phyloP scores from a whole-genome alignment of 2,888 invertebrate genomes.

The Ormyrus rosae region DNA sequence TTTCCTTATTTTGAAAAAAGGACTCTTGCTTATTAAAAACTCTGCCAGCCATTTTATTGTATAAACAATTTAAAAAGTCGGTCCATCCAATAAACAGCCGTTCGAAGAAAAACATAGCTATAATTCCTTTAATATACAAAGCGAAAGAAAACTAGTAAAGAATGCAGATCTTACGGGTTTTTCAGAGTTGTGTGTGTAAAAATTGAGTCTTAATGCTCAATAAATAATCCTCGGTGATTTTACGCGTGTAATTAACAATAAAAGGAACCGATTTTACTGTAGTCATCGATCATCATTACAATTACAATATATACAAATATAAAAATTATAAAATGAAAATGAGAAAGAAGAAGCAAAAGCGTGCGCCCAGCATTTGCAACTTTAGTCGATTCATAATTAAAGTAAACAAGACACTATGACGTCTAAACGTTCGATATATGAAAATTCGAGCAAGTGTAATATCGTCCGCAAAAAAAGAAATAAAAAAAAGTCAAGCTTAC shows the following conservation, averaged over 20 bases:
- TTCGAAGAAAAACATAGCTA: slow-evolving; percentile 24
- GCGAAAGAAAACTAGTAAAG: neutral
- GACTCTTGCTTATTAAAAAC: too few relatives aligned
- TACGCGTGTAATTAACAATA: slow-evolving; percentile 37
- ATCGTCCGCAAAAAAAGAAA: slow-evolving; percentile 35
- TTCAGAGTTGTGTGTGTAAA: slow-evolving; percentile 37
- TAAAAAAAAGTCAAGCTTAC: slow-evolving; percentile 34
- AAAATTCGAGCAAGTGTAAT: slow-evolving; percentile 22
- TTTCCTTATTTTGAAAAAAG: too few relatives aligned
- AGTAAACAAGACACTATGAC: slow-evolving; percentile 23
- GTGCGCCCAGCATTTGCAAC: slow-evolving; percentile 22
- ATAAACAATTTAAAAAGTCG: slow-evolving; percentile 5
- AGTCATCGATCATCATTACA: neutral
- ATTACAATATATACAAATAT: slow-evolving; percentile 33
- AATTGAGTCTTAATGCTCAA: slow-evolving; percentile 32
- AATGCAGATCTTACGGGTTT: slow-evolving; percentile 32
- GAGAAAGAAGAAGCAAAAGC: neutral
- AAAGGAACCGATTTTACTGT: slow-evolving; percentile 42
- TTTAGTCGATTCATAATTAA: slow-evolving; percentile 38
- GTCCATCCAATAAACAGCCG: slow-evolving; percentile 49
- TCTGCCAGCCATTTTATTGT: too few relatives aligned
- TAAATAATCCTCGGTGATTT: slow-evolving; percentile 22
- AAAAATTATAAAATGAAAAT: slow-evolving; percentile 33
- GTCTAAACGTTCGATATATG: slow-evolving; percentile 42
- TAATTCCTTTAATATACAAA: slow-evolving; percentile 24